Evolutionary conservation across 2,113 vertebrate species (phyloP).

Genomic region (Siniperca chuatsi): DNA sequence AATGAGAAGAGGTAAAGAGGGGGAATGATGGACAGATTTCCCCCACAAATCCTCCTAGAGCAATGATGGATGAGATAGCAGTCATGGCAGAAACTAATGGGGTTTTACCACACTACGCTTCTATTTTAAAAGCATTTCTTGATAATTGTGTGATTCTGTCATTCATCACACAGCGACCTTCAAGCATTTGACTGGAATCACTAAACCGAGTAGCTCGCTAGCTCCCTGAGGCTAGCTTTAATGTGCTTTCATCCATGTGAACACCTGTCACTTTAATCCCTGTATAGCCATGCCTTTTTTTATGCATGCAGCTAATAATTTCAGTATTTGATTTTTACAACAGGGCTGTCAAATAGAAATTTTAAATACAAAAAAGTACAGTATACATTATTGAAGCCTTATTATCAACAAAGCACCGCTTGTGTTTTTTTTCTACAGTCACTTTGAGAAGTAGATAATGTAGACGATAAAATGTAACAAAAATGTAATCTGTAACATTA

Average conservation of each 20-base stretch:
- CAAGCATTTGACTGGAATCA: conserved; percentile 26
- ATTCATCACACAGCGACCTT: conserved; percentile 56
- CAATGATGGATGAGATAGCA: conserved; percentile 58
- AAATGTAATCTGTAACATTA: no score
- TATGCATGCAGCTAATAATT: neutral
- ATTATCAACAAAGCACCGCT: neutral
- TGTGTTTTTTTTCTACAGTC: neutral
- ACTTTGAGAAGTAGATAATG: neutral
- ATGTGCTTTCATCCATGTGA: conserved; percentile 14
- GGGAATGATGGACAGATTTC: conserved; percentile 45
- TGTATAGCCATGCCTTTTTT: neutral
- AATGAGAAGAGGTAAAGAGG: conserved; percentile 9
- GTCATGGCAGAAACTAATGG: conserved; percentile 53
- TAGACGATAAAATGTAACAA: neutral
- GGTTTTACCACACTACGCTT: conserved; percentile 30
- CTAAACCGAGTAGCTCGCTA: conserved; percentile 6
- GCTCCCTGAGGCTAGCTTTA: neutral
- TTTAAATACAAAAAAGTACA: neutral
- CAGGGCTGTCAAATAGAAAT: neutral
- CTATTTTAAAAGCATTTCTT: conserved; percentile 57
- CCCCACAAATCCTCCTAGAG: conserved; percentile 21
- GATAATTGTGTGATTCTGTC: conserved; percentile 58
- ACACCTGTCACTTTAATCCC: conserved; percentile 26
- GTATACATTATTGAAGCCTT: neutral
- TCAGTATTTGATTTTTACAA: conserved; percentile 7